Base-by-base conservation (phyloP, 2,797 vertebrate genomes). In the Antrozous pallidus region DNA sequence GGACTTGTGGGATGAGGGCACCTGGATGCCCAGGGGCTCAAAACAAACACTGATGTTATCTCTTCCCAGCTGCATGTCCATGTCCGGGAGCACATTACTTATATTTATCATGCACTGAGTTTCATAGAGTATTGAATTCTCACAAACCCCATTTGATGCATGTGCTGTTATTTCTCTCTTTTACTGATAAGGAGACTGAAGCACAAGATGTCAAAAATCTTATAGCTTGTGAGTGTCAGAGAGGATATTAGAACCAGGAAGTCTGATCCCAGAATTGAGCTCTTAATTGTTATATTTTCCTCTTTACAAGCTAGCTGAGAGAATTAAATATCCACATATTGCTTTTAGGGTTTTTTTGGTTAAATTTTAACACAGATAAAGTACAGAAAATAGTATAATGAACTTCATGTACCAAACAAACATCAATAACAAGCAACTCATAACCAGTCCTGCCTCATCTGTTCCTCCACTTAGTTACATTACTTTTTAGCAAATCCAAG, bases 401-500 rank as follows among this genome's bases (percentile, higher is more conserved):
- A 92, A 51, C 31, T 81, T 63, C 28, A 10, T 0, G 20, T 47
- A 47, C 12, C 51, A 56, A 45, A 9, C 51, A 56, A 38, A 12
- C 3, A 6, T 83, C 58, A 38, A 0, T 90, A 79, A 51, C 11
- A 56, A 75, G 38, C 26, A 38, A 47, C 12, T 49, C 38, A 33
- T 28, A 31, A 31, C 17, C 1, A 10, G 1, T 20, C 45, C 36
- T 78, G 5, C 13, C 26, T 58, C 14, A 7, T 85, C 36, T 1
- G 5, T 13, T 58, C n/a, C 2, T 63, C 11, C 4, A 42, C 63
- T 78, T 85, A 36, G 5, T 24, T 51, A 5, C 24, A 18, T 61
- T 92, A 65, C 75, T 88, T 89, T 92, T 47, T 73, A 93, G 38
- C 26, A 84, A 84, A 84, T 49, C 38, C 18, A 75, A 73, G 18